A percentile compares a stretch with the other conserved stretches of the same genome.
Conservation (phyloP, 1,140 invertebrate genomes). For the Piezodorus guildinii region DNA sequence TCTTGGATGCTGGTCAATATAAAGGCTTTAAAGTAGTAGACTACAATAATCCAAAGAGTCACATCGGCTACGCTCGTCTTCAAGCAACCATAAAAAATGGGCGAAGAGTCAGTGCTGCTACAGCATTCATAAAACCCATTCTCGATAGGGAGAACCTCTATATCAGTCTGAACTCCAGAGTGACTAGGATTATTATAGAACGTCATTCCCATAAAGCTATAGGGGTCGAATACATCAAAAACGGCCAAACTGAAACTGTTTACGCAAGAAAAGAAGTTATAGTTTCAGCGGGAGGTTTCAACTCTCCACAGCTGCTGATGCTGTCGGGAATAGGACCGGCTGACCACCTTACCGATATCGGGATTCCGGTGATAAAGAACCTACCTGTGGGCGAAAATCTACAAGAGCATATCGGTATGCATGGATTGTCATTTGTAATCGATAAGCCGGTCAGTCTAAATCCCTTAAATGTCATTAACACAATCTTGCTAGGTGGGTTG, state of each 20-base stretch:
- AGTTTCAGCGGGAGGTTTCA: slow-evolving; percentile 52
- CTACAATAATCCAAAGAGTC: slow-evolving; percentile 40
- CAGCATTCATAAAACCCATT: slow-evolving; percentile 44
- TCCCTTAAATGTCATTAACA: slow-evolving; percentile 19
- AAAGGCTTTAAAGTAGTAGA: slow-evolving; percentile 42
- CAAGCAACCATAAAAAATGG: slow-evolving; percentile 51
- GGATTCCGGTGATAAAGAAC: slow-evolving; percentile 51
- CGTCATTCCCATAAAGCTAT: slow-evolving; percentile 43
- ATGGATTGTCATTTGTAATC: slow-evolving; percentile 52
- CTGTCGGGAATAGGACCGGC: slow-evolving; percentile 61
- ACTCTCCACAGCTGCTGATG: slow-evolving; percentile 57
- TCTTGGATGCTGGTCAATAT: slow-evolving; percentile 42
- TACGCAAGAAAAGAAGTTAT: slow-evolving; percentile 51
- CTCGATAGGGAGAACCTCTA: slow-evolving; percentile 52
- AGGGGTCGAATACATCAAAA: slow-evolving; percentile 52
- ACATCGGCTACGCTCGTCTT: slow-evolving; percentile 49
- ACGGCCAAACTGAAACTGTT: slow-evolving; percentile 36
- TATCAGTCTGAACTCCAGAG: slow-evolving; percentile 50
- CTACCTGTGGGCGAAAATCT: slow-evolving; percentile 65
- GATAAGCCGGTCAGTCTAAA: slow-evolving; percentile 43
- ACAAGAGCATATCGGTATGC: slow-evolving; percentile 54
- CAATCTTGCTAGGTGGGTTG: slow-evolving; percentile 15
- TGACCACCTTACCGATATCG: slow-evolving; percentile 51
- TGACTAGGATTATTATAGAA: slow-evolving; percentile 54
- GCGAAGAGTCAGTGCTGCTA: slow-evolving; percentile 47